These are phyloP conservation scores for Ceramica pisi DNA, from an alignment of 2,888 invertebrate genomes.

Conservation along the genomic window DNA sequence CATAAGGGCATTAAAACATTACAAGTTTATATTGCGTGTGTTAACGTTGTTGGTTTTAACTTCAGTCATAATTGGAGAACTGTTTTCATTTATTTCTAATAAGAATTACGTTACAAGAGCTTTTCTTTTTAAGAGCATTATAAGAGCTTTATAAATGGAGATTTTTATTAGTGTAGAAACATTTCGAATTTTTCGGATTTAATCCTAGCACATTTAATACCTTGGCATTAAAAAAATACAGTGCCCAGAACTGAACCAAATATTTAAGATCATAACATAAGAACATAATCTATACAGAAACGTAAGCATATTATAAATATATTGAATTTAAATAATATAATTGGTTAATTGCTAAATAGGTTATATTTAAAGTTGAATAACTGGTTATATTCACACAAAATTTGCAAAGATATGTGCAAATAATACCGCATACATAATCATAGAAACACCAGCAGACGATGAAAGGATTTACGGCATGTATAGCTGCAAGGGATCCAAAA, in stretches of 20 bases:
- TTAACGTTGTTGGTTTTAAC: conserved; percentile 65
- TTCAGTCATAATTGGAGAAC: conserved; percentile 37
- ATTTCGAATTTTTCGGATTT: conserved; percentile 15
- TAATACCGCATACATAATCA: conserved; percentile 62
- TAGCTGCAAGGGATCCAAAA: conserved; percentile 67
- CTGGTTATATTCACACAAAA: conserved; percentile 52
- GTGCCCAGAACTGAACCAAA: not conserved
- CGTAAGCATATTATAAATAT: not conserved
- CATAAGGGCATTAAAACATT: conserved; percentile 87
- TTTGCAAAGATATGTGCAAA: conserved; percentile 52
- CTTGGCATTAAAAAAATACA: not conserved
- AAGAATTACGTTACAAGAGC: not conserved
- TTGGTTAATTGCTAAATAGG: conserved; percentile 27
- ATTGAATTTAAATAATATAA: conserved; percentile 21
- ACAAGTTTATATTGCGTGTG: conserved; percentile 77
- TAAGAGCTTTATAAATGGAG: not conserved
- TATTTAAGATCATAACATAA: not conserved
- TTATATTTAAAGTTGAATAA: conserved; percentile 36
- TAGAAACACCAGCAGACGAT: conserved; percentile 62
- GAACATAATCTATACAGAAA: not conserved
- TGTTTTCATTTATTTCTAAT: conserved; percentile 25
- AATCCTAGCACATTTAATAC: conserved; percentile 11
- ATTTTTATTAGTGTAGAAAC: conserved; percentile 1
- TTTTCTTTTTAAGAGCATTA: not conserved
- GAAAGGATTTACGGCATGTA: conserved; percentile 59